Conservation (phyloP, 2,888 invertebrate species). For the Cantharis rufa region DNA sequence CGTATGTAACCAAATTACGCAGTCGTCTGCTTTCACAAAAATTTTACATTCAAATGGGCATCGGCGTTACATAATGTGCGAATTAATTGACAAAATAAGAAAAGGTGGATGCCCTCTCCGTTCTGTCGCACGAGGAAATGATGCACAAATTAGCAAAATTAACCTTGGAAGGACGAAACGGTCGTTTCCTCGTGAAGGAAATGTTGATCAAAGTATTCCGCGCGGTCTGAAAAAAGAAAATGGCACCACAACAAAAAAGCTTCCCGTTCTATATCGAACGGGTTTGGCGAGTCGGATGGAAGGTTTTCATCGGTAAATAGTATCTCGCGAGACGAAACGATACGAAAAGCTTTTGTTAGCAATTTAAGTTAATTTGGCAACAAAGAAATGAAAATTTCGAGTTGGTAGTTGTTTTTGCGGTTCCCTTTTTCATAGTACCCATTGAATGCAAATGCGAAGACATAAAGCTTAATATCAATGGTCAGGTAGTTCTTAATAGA, state of each 20-base stretch:
- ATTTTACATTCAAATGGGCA: slow-evolving; percentile 23
- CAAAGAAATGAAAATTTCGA: not conserved
- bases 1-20: not conserved
- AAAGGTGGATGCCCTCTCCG: not conserved
- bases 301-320: not conserved
- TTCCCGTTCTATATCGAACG: not conserved
- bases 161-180: not conserved
- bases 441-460: slow-evolving; percentile 4
- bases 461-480: slow-evolving; percentile 11
- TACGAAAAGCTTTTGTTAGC: not conserved
- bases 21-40: slow-evolving; percentile 14
- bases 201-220: not conserved
- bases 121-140: not conserved
- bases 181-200: not conserved
- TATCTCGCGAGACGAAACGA: not conserved
- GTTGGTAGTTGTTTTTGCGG: not conserved
- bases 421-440: not conserved
- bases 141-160: not conserved
- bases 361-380: not conserved
- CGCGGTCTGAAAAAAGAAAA: not conserved
- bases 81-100: not conserved
- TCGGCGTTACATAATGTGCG: slow-evolving; percentile 8
- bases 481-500: slow-evolving; percentile 7
- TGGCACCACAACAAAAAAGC: not conserved
- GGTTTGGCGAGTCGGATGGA: not conserved